Conservation (phyloP, 2,888 invertebrate species). For the Bellardia bayeri region DNA sequence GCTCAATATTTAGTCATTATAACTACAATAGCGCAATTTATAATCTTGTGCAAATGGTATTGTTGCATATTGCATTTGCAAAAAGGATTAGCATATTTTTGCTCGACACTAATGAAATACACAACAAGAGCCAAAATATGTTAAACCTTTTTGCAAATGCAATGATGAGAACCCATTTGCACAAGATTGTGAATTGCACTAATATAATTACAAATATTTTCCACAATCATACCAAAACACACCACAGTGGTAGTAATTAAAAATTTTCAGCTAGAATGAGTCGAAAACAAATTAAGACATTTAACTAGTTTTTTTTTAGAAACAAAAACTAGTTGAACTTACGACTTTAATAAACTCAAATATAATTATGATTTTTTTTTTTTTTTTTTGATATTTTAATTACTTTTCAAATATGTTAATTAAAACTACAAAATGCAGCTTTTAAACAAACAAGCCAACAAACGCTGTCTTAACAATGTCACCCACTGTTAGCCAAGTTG, state of each 20-base stretch:
- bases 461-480: conserved; percentile 57
- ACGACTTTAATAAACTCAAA: conserved; percentile 27
- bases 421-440: conserved; percentile 16
- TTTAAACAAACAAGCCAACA: neutral
- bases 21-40: no score
- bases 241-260: conserved; percentile 38
- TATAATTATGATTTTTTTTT: conserved; percentile 29
- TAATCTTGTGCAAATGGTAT: no score
- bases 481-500: conserved; percentile 47
- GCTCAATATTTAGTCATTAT: no score
- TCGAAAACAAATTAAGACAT: conserved; percentile 45
- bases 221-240: neutral
- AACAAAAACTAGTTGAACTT: conserved; percentile 29
- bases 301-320: conserved; percentile 2
- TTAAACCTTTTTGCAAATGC: no score
- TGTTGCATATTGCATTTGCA: no score
- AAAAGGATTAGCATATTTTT: no score
- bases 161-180: no score
- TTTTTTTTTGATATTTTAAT: conserved; percentile 55
- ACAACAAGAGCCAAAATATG: no score
- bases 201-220: neutral
- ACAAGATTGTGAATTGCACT: no score
- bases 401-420: conserved; percentile 61
- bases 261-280: conserved; percentile 59
- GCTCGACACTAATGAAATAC: no score